Conservation (phyloP, 2,888 invertebrate species). For the Melangyna quadrimaculata region DNA sequence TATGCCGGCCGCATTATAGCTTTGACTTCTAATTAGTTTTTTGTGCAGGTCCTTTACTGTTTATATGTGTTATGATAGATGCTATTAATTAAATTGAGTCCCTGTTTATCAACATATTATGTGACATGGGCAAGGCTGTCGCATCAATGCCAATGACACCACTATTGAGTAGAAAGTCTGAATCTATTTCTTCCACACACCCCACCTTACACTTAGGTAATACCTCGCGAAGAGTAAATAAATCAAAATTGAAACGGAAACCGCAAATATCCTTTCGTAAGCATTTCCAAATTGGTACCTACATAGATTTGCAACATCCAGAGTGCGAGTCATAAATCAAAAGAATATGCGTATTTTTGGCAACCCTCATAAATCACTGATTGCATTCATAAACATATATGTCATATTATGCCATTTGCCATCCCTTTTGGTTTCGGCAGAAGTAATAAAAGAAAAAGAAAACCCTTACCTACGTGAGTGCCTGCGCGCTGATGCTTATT, state of each 20-base stretch:
- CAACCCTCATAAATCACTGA: slow-evolving; percentile 69
- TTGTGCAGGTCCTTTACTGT: slow-evolving; percentile 59
- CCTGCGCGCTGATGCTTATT: slow-evolving; percentile 44
- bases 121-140: slow-evolving; percentile 59
- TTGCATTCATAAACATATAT: slow-evolving; percentile 70
- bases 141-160: slow-evolving; percentile 59
- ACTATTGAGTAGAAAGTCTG: slow-evolving; percentile 38
- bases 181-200: slow-evolving; percentile 11
- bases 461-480: slow-evolving; percentile 10
- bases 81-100: slow-evolving; percentile 68
- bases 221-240: slow-evolving; percentile 31
- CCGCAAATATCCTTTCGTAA: slow-evolving; percentile 53
- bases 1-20: slow-evolving; percentile 56
- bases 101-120: slow-evolving; percentile 55
- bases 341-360: slow-evolving; percentile 53
- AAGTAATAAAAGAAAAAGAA: slow-evolving; percentile 32
- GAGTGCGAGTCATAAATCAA: slow-evolving; percentile 58
- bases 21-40: slow-evolving; percentile 70
- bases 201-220: not conserved
- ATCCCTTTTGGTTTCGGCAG: slow-evolving; percentile 57
- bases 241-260: slow-evolving; percentile 66
- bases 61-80: slow-evolving; percentile 66
- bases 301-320: slow-evolving; percentile 35
- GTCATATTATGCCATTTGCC: slow-evolving; percentile 56
- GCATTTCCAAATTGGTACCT: slow-evolving; percentile 25